Percentiles rank a stretch among this genome's conserved stretches.
These are phyloP conservation scores for Aramus guarauna DNA, from an alignment of 2,113 vertebrate species.

Conservation along the genomic window DNA sequence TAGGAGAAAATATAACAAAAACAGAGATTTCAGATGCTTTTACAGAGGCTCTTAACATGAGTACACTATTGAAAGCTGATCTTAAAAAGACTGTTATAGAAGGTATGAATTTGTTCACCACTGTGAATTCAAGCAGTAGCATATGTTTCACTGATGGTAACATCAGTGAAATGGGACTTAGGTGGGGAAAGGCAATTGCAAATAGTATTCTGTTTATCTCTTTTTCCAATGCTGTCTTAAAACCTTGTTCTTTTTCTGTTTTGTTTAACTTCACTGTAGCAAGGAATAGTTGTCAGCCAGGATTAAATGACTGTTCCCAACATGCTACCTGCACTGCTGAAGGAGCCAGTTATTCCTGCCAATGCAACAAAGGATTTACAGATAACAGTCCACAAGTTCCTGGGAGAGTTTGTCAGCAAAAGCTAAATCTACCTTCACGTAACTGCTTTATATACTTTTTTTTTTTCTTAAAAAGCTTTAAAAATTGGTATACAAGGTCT, in stretches of 20 bases:
- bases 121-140: neutral
- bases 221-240: neutral
- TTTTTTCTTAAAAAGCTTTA: neutral
- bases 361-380: conserved; percentile 8
- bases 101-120: neutral
- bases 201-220: neutral
- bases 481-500: neutral
- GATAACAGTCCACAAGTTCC: conserved; percentile 10
- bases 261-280: neutral
- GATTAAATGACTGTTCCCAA: neutral
- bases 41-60: conserved; percentile 10
- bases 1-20: neutral
- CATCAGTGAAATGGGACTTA: neutral
- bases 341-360: conserved; percentile 3
- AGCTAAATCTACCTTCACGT: neutral
- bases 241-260: neutral
- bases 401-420: conserved; percentile 29
- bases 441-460: neutral
- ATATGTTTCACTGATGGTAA: neutral
- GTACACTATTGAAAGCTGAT: neutral
- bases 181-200: neutral
- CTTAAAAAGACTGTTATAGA: neutral
- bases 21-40: neutral
- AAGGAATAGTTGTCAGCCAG: conserved; percentile 9
- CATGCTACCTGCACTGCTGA: conserved; percentile 20